Evolutionary conservation across 2,797 vertebrate genomes (phyloP).

Genomic region (Urocyon cinereoargenteus): DNA sequence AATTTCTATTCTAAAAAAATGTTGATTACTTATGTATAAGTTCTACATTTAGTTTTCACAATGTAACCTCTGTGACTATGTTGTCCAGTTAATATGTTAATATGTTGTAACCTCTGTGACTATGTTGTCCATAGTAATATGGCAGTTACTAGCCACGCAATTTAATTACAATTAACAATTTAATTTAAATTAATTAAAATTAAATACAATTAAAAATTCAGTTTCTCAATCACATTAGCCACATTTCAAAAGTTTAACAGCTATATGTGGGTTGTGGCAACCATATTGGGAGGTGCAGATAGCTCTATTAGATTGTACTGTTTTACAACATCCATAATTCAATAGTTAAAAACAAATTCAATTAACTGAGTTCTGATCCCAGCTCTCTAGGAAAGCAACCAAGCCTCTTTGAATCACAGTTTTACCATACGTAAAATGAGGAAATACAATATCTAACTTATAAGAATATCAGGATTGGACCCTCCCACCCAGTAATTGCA

Average conservation of each 20-base stretch:
- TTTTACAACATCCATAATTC: neutral
- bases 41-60: constrained; percentile 42
- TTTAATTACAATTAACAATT: neutral
- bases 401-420: constrained; percentile 37
- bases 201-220: constrained; percentile 11
- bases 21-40: constrained; percentile 22
- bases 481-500: no score
- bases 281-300: neutral
- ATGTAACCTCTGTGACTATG: constrained; percentile 16
- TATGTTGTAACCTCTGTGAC: constrained; percentile 36
- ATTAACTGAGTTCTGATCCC: neutral
- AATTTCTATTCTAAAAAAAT: constrained; percentile 43
- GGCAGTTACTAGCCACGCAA: neutral
- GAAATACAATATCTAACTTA: constrained; percentile 32
- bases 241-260: constrained; percentile 22
- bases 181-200: constrained; percentile 16
- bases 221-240: constrained; percentile 3
- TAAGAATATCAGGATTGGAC: neutral
- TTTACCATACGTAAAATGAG: neutral
- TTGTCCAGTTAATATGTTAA: no score
- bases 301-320: neutral
- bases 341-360: constrained; percentile 16
- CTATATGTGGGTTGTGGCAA: neutral
- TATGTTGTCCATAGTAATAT: neutral
- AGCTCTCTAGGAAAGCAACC: neutral